Base-by-base conservation (phyloP, 2,888 invertebrate species). In the Ophioninae sp. region DNA sequence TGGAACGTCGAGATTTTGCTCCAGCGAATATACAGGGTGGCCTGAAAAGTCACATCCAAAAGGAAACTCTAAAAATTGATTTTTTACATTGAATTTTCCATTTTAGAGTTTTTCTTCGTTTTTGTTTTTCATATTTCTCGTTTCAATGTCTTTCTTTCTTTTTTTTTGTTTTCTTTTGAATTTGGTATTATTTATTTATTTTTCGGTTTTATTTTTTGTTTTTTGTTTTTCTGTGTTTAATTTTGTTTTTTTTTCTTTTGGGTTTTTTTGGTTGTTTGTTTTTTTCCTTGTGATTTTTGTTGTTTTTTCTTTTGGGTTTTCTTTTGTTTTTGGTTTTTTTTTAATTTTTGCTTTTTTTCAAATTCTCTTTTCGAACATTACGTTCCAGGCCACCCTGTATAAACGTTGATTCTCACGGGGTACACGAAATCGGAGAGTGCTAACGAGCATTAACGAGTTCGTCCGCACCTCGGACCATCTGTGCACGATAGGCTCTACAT, bases 381-480 rank as follows among this genome's bases (percentile, higher is more conserved):
- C 51, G 6, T 51, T 51, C 17, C 51, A 17, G 13, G 51, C 51
- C 37, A 37, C 39, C 37, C 22, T 13, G 44, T 8, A 23, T n/a
- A 22, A n/a, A 58, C 71, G 75, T 84, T 87, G 87, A 87, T 88
- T 90, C 85, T 83, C 86, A 84, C 79, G 86, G 78, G 85, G 75
- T 81, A 83, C 83, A 84, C 74, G 81, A 82, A 84, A 81, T 84
- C 85, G 75, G 76, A 85, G 86, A 39, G 79, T 69, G 85, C 88
- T 92, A 91, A 91, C 90, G 89, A 91, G 88, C 85, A 80, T 90
- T 91, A 91, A 91, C 90, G 91, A 91, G 90, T 90, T 89, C 87
- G 86, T 89, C 89, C 88, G 88, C 89, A 90, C 90, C 88, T 88
- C 87, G 88, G 81, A 88, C 91, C 92, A 92, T 92, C 92, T 91